Evolutionary conservation across 1,140 invertebrate species (phyloP).

Genomic region (Bombus waltoni): DNA sequence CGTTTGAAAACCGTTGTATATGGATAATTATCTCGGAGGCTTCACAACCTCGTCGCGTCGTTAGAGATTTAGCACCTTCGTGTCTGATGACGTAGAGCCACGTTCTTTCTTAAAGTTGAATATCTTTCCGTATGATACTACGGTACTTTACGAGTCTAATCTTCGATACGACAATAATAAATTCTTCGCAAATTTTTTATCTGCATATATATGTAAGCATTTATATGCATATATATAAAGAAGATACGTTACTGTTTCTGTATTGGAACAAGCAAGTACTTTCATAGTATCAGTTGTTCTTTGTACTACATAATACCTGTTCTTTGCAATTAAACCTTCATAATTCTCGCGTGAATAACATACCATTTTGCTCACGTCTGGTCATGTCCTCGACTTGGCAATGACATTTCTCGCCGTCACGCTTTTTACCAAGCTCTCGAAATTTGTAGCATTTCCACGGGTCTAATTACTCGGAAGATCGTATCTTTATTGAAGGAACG

Average conservation of each 20-base stretch:
- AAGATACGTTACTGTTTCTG: too few relatives aligned
- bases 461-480: conserved; percentile 39
- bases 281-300: too few relatives aligned
- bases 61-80: background rate
- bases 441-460: conserved; percentile 17
- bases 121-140: background rate
- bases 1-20: too few relatives aligned
- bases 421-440: background rate
- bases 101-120: background rate
- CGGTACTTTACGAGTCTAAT: background rate
- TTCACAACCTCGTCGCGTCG: background rate
- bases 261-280: background rate
- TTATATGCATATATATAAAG: background rate
- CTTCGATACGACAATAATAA: background rate
- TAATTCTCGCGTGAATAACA: background rate
- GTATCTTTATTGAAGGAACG: conserved; percentile 19
- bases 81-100: background rate
- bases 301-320: too few relatives aligned
- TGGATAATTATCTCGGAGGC: background rate
- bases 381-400: conserved; percentile 8
- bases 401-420: conserved; percentile 32
- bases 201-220: background rate
- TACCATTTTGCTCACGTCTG: too few relatives aligned
- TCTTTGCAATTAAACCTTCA: conserved; percentile 4
- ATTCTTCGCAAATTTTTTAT: background rate